Conservation (phyloP, 2,113 vertebrate species). For the Micromys minutus region DNA sequence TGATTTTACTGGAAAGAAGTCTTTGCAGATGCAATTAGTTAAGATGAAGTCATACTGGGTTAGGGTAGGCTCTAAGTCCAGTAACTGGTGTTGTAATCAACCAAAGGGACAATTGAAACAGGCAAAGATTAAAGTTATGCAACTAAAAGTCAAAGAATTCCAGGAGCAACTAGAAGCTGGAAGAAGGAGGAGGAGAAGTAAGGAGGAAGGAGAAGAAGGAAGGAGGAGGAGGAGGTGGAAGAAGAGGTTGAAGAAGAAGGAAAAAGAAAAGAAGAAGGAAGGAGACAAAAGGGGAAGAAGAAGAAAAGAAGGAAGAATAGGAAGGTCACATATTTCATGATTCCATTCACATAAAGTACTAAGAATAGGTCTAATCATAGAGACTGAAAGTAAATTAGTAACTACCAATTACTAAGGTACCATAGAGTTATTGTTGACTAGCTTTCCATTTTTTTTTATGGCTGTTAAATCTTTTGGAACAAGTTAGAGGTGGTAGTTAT, state of each 20-base stretch:
- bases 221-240: neutral
- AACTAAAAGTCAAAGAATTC: neutral
- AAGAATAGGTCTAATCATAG: neutral
- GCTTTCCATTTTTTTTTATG: neutral
- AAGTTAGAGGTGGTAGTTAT: neutral
- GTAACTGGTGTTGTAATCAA: neutral
- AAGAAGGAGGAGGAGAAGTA: neutral
- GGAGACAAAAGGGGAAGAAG: neutral
- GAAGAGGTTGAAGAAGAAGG: neutral
- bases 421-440: neutral
- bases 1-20: constrained; percentile 1
- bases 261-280: neutral
- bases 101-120: neutral
- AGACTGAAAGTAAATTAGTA: neutral
- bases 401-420: neutral
- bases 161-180: neutral
- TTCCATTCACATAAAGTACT: neutral
- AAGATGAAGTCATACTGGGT: neutral
- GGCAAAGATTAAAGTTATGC: neutral
- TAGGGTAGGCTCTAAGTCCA: neutral
- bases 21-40: neutral
- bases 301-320: neutral
- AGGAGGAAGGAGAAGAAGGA: neutral
- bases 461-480: neutral
- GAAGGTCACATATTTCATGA: neutral